Evolutionary conservation across 1,140 invertebrate species (phyloP).

Genomic region (Cepaea nemoralis): DNA sequence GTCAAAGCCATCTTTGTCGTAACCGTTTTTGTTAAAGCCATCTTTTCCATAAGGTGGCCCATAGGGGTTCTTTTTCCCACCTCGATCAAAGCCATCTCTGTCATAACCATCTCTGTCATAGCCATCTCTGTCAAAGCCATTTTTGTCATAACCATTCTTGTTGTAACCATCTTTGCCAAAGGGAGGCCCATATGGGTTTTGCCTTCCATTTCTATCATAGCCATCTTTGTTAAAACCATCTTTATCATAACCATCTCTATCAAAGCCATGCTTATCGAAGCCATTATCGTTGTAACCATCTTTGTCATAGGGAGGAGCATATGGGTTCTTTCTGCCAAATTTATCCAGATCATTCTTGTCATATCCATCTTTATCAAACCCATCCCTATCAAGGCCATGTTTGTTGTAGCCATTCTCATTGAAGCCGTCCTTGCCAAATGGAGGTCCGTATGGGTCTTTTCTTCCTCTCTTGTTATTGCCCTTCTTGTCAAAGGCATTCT

Average conservation of each 20-base stretch:
- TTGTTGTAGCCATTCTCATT: conserved; percentile 9
- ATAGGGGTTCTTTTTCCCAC: conserved; percentile 1
- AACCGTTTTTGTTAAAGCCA: not conserved
- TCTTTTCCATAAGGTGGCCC: not conserved
- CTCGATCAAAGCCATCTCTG: not conserved
- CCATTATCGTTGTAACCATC: conserved; percentile 8
- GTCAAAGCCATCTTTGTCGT: not conserved
- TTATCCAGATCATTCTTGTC: not conserved
- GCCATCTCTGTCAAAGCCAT: not conserved
- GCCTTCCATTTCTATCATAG: conserved; percentile 28
- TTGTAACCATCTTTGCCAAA: conserved; percentile 6
- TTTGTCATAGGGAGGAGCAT: not conserved
- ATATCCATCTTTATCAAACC: not conserved
- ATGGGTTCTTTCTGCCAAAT: not conserved
- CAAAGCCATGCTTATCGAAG: not conserved
- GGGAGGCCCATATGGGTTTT: conserved; percentile 4
- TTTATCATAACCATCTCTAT: not conserved
- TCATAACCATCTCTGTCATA: conserved; percentile 2
- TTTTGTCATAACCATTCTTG: not conserved
- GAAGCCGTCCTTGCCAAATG: conserved; percentile 1
- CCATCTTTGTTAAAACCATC: conserved; percentile 1
- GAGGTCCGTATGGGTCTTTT: conserved; percentile 8
- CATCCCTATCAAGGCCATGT: not conserved
- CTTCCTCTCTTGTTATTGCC: not conserved
- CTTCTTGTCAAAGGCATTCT: conserved; percentile 28